Base-by-base conservation (phyloP, 2,888 invertebrate species). In the Pandemis heparana region DNA sequence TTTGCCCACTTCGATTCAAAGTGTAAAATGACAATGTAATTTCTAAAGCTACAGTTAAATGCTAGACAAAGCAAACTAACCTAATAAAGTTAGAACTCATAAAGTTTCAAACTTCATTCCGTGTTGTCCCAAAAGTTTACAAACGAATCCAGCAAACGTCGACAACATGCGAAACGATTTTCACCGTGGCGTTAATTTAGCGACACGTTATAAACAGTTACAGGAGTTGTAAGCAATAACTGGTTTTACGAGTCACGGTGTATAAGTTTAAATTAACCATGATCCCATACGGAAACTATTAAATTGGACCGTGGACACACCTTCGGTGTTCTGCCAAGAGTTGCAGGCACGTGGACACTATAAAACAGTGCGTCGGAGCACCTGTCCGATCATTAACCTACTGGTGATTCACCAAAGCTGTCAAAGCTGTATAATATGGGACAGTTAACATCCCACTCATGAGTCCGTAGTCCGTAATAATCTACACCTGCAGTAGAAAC, bases 141-240 rank as follows among this genome's bases (percentile, higher is more conserved):
- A 59, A 68, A 59, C 68, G 32, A 39, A 62, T 56, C 67, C 38
- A 14, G 39, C 56, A 63, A 46, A 38, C 43, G 59, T 63, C 68
- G 60, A 66, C 65, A 62, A 43, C 46, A 53, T 46, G 23, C 68
- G 23, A 59, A 48, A 64, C 68, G 59, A 16, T 48, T 73, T 73
- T 72, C 62, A 72, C 63, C n/a, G 67, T 46, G 38, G 63, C 59
- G 66, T 71, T 76, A 74, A 75, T 70, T 72, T 69, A 43, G 63
- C 46, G 39, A 71, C 63, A 60, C 62, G 16, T 51, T 60, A 66
- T 74, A 75, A 76, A 74, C 62, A 48, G 56, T 51, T 59, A 51
- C 60, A 18, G 51, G 43, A 51, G 69, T 51, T 67, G 76, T 69
- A 48, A 72, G 68, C 75, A 63, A 75, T 75, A 67, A 75, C 63